These are phyloP conservation scores for Lytechinus pictus DNA, from an alignment of 35 echinoderm and acorn worm genomes.

Conservation along the genomic window DNA sequence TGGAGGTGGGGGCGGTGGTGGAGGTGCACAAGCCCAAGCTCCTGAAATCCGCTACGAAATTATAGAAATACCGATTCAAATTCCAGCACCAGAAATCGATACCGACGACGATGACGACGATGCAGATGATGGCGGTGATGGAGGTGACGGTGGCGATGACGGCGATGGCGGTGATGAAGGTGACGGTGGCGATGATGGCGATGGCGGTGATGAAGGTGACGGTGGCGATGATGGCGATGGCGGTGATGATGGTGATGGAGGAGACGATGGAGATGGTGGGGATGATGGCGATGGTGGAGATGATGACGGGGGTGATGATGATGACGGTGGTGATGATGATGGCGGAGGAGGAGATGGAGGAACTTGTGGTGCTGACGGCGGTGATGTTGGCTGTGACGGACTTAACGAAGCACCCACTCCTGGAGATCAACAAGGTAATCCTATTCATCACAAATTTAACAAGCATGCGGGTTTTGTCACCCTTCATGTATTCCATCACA, in stretches of 20 bases:
- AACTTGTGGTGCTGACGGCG: neutral
- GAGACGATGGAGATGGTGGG: neutral
- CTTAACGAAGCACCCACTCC: neutral
- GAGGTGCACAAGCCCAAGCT: neutral
- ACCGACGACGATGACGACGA: neutral
- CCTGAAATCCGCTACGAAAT: neutral
- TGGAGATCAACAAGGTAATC: neutral
- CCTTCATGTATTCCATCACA: too few species aligned
- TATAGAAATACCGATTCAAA: neutral
- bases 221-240: neutral
- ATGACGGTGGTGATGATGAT: neutral
- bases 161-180: neutral
- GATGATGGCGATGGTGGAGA: neutral
- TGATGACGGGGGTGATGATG: too few species aligned
- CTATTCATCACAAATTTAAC: neutral
- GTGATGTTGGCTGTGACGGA: neutral
- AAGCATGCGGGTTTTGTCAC: too few species aligned
- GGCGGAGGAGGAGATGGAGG: neutral
- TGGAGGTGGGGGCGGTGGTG: slow-evolving; percentile 12
- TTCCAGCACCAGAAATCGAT: neutral
- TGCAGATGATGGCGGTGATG: slow-evolving; percentile 23
- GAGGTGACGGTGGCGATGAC: neutral
- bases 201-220: neutral
- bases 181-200: neutral
- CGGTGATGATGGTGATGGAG: neutral